Conservation (phyloP, 2,113 vertebrate genomes). For the Rhinichthys klamathensis region DNA sequence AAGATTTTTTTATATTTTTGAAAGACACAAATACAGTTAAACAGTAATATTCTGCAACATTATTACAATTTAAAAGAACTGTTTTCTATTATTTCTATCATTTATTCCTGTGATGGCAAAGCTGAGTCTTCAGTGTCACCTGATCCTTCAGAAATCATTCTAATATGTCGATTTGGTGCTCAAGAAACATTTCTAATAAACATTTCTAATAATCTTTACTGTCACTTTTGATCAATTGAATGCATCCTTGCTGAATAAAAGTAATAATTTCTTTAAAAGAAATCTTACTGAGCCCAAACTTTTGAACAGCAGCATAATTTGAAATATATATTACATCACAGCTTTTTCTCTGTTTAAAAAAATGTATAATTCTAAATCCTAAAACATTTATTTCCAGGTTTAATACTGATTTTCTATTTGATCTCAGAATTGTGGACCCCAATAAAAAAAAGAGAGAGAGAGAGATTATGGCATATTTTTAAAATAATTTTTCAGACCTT, state of each 20-base stretch:
- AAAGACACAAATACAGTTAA: background rate
- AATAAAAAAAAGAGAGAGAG: background rate
- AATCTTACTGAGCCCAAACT: background rate
- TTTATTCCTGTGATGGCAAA: background rate
- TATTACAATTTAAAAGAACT: background rate
- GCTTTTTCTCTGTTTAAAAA: background rate
- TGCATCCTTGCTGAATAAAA: background rate
- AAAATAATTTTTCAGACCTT: conserved; percentile 81
- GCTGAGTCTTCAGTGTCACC: too few relatives aligned
- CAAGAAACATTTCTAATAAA: background rate
- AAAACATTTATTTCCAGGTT: too few relatives aligned
- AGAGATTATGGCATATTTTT: background rate
- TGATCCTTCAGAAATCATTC: background rate
- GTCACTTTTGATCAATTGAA: background rate
- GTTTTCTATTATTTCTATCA: background rate
- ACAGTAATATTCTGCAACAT: background rate
- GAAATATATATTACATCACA: too few relatives aligned
- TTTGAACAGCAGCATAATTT: too few relatives aligned
- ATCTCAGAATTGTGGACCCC: background rate
- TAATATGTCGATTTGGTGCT: background rate
- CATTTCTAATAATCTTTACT: too few relatives aligned
- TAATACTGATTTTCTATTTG: background rate
- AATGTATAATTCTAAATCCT: background rate
- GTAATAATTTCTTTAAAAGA: background rate
- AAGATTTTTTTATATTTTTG: background rate